Evolutionary conservation across 2,113 vertebrate genomes (phyloP).

Genomic region (Gavia stellata): DNA sequence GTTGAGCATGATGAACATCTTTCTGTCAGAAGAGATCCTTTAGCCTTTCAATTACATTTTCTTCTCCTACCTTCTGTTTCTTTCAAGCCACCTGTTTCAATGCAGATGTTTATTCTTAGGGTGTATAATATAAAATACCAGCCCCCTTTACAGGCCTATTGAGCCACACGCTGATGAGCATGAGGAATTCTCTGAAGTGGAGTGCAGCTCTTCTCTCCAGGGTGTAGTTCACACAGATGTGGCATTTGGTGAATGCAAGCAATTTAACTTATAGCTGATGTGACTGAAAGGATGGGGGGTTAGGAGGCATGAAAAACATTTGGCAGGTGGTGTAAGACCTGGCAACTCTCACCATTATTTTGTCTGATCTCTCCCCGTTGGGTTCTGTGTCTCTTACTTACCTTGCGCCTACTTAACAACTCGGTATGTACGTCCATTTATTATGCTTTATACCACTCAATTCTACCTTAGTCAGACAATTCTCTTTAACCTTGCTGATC

Average conservation of each 20-base stretch:
- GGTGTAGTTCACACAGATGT: background rate
- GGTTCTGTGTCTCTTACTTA: background rate
- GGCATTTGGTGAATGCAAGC: slow-evolving; percentile 5
- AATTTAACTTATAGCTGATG: background rate
- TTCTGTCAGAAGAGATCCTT: slow-evolving; percentile 34
- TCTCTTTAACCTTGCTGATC: background rate
- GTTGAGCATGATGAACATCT: background rate
- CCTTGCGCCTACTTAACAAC: background rate
- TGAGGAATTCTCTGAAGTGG: slow-evolving; percentile 22
- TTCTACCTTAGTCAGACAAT: background rate
- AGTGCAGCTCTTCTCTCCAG: background rate
- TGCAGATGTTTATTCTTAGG: slow-evolving; percentile 29
- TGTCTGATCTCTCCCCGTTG: background rate
- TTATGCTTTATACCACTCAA: background rate
- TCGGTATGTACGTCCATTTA: background rate
- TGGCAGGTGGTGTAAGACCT: background rate
- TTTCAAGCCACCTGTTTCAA: slow-evolving; percentile 36
- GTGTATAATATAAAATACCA: background rate
- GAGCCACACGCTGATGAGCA: slow-evolving; percentile 16
- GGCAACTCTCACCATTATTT: background rate
- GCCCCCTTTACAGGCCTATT: background rate
- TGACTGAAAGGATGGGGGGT: background rate
- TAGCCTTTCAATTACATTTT: slow-evolving; percentile 13
- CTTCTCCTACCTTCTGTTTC: background rate
- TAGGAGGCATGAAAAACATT: background rate